phyloP scores from a whole-genome alignment of 1,140 invertebrate genomes.

The Atta cephalotes region DNA sequence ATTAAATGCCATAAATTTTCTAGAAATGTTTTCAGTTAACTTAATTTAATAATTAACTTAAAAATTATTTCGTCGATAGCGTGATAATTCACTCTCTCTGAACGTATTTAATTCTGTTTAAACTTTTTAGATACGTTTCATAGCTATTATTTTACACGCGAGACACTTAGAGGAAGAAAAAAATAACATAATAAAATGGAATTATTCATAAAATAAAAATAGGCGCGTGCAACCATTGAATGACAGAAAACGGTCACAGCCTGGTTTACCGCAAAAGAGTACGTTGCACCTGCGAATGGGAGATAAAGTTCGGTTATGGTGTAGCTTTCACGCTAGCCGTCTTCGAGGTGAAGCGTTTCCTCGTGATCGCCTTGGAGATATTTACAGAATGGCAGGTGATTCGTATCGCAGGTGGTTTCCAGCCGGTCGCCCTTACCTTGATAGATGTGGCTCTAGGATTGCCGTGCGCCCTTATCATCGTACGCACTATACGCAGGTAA shows the following conservation, averaged over 20 bases:
- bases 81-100: too few relatives aligned
- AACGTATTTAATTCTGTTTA: too few relatives aligned
- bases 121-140: background rate
- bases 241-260: conserved; percentile 59
- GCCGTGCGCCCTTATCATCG: conserved; percentile 76
- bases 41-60: too few relatives aligned
- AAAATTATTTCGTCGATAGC: too few relatives aligned
- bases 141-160: background rate
- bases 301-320: conserved; percentile 74
- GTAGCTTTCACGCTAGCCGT: conserved; percentile 77
- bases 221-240: conserved; percentile 58
- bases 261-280: conserved; percentile 20
- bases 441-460: conserved; percentile 78
- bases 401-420: conserved; percentile 78
- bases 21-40: background rate
- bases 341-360: conserved; percentile 81
- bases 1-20: background rate
- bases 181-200: background rate
- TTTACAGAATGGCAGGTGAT: conserved; percentile 79
- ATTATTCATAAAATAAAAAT: conserved; percentile 7
- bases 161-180: background rate
- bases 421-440: conserved; percentile 78
- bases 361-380: conserved; percentile 79
- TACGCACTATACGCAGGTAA: conserved; percentile 79
- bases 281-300: conserved; percentile 76